phyloP scores from a whole-genome alignment of 2,888 invertebrate species.

The Xestia ashworthii region DNA sequence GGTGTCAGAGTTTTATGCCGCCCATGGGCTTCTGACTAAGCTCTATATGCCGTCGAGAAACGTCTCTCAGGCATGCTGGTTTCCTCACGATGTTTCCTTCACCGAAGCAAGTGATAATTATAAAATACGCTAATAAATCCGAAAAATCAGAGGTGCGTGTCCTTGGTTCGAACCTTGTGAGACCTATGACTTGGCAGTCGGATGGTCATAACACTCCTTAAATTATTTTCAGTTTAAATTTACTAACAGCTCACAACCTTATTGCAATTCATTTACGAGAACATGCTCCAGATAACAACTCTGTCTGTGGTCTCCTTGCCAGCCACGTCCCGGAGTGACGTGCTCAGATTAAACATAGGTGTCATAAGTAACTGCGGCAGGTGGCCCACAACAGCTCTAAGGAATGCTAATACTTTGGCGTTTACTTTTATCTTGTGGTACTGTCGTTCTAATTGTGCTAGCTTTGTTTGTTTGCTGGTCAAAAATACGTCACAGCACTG shows the following conservation, averaged over 20 bases:
- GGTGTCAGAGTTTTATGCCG: too few species aligned
- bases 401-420: conserved; percentile 44
- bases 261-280: not conserved
- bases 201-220: too few species aligned
- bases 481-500: too few species aligned
- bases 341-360: conserved; percentile 49
- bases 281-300: not conserved
- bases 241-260: not conserved
- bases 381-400: conserved; percentile 29
- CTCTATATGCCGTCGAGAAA: too few species aligned
- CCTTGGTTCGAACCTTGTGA: too few species aligned
- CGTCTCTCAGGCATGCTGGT: too few species aligned
- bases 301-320: conserved; percentile 6
- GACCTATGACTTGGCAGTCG: too few species aligned
- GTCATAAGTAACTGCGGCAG: conserved; percentile 29
- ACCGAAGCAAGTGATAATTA: too few species aligned
- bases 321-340: conserved; percentile 39
- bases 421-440: conserved; percentile 30
- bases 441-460: conserved; percentile 2
- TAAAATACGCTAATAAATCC: too few species aligned
- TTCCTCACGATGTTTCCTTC: too few species aligned
- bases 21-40: too few species aligned
- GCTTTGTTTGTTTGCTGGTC: not conserved
- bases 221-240: not conserved
- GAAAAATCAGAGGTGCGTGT: too few species aligned